Evolutionary conservation across 2,113 vertebrate species (phyloP).

Genomic region (Redunca redunca): DNA sequence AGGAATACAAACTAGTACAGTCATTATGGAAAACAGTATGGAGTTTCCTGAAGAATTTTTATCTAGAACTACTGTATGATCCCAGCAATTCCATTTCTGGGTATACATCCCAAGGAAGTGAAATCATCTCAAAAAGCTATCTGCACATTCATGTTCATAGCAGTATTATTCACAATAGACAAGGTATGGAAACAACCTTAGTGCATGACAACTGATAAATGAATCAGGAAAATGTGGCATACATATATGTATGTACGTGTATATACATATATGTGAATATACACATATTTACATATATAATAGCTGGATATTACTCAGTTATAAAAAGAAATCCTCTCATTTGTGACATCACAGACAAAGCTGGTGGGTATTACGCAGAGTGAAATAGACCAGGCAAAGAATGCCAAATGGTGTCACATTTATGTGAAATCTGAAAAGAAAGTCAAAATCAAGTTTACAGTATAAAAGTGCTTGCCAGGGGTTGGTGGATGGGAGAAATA

Average conservation of each 20-base stretch:
- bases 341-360: not conserved
- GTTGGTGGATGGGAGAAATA: not conserved
- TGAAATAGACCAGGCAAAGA: not conserved
- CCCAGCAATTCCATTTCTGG: not conserved
- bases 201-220: not conserved
- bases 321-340: not conserved
- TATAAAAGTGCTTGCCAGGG: not conserved
- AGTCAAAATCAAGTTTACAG: not conserved
- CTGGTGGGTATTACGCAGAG: not conserved
- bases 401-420: not conserved
- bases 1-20: not conserved
- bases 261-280: not conserved
- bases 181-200: not conserved
- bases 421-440: not conserved
- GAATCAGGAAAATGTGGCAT: not conserved
- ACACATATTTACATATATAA: not conserved
- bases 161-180: not conserved
- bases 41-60: not conserved
- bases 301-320: not conserved
- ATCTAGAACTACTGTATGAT: not conserved
- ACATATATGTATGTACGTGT: not conserved
- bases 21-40: not conserved
- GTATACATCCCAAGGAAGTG: not conserved
- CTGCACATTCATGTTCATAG: not conserved
- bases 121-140: not conserved